Conservation (phyloP, 2,113 vertebrate species). For the Ifrita kowaldi region DNA sequence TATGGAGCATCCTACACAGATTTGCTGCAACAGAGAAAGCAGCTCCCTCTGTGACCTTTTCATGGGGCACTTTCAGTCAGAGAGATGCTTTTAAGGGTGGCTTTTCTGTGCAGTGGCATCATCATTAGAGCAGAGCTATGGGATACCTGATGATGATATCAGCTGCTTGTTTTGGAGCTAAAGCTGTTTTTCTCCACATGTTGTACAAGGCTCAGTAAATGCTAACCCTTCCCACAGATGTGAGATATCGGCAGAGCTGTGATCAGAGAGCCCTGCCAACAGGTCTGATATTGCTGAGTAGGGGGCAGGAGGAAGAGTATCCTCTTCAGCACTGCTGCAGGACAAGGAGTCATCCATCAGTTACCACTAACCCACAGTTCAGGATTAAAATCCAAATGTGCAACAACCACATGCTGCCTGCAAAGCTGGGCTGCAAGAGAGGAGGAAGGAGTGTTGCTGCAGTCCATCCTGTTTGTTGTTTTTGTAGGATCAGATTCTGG, state of each 20-base stretch:
- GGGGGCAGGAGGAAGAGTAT: background rate
- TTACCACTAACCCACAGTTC: background rate
- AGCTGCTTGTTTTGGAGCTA: constrained; percentile 9
- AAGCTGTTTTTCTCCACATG: background rate
- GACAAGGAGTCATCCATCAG: background rate
- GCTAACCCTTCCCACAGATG: background rate
- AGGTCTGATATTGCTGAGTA: background rate
- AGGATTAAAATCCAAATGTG: background rate
- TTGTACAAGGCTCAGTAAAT: background rate
- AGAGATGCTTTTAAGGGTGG: background rate
- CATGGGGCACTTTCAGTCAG: background rate
- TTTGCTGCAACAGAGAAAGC: background rate
- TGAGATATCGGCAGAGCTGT: background rate
- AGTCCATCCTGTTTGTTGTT: background rate
- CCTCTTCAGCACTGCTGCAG: background rate
- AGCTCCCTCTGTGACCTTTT: background rate
- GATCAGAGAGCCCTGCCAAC: background rate
- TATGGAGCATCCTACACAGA: background rate
- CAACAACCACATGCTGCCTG: background rate
- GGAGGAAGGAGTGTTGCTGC: background rate
- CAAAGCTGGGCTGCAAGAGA: background rate
- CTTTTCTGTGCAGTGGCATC: background rate
- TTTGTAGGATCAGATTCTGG: background rate
- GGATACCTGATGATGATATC: background rate
- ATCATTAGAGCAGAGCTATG: background rate